Conservation (phyloP, 1,140 invertebrate genomes). For the Dermatophagoides farinae region DNA sequence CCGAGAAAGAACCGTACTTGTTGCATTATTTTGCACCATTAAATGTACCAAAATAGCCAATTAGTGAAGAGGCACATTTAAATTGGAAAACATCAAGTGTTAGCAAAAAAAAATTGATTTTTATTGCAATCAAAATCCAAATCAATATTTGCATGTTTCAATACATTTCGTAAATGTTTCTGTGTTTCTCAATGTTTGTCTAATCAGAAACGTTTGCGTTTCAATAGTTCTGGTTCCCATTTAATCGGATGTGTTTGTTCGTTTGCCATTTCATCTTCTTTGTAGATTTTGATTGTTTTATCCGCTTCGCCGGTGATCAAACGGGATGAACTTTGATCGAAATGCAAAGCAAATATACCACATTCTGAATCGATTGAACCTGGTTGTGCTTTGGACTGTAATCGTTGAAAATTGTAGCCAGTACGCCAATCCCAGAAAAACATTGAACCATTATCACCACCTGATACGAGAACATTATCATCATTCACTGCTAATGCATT, state of each 20-base stretch:
- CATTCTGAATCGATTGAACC: slow-evolving; percentile 99
- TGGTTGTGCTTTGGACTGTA: slow-evolving; percentile 79
- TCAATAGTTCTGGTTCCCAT: slow-evolving; percentile 86
- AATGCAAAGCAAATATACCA: slow-evolving; percentile 84
- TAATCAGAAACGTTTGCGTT: slow-evolving; percentile 55
- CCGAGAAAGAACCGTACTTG: too few species aligned
- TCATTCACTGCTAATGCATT: slow-evolving; percentile 84
- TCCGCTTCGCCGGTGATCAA: slow-evolving; percentile 94
- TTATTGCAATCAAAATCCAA: too few species aligned
- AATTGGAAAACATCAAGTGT: too few species aligned
- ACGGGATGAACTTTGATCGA: slow-evolving; percentile 76
- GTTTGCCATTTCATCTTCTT: slow-evolving; percentile 82
- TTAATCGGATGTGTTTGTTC: slow-evolving; percentile 92
- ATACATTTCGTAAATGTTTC: too few species aligned
- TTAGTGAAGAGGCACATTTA: too few species aligned
- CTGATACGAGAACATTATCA: slow-evolving; percentile 87
- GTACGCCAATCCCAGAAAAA: slow-evolving; percentile 98
- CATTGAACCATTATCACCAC: slow-evolving; percentile 96
- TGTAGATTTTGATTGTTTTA: slow-evolving; percentile 98
- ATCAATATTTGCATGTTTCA: too few species aligned
- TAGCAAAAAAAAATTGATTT: too few species aligned
- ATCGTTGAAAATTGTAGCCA: slow-evolving; percentile 88
- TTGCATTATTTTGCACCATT: too few species aligned
- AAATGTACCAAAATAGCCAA: too few species aligned
- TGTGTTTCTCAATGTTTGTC: too few species aligned